phyloP scores from a whole-genome alignment of 2,888 invertebrate species.

The Pachycephus smyrnensis region DNA sequence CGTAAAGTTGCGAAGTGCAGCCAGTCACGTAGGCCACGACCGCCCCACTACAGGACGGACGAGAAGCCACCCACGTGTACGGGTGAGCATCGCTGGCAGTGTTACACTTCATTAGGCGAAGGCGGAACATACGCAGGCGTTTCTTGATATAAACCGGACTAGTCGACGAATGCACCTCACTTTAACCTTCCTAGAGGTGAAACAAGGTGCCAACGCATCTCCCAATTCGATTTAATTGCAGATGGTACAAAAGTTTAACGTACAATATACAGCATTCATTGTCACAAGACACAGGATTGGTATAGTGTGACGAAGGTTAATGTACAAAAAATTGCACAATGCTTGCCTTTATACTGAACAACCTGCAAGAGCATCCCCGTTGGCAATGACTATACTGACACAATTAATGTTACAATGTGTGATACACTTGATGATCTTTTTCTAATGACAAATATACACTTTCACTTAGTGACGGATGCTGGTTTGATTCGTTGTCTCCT shows the following conservation, averaged over 20 bases:
- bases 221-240: background rate
- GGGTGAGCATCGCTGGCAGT: background rate
- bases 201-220: slow-evolving; percentile 17
- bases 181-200: slow-evolving; percentile 49
- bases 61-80: slow-evolving; percentile 15
- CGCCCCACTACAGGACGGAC: slow-evolving; percentile 13
- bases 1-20: slow-evolving; percentile 49
- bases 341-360: background rate
- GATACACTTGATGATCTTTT: background rate
- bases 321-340: background rate
- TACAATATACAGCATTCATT: background rate
- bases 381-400: background rate
- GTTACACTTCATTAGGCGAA: background rate
- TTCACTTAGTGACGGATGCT: background rate
- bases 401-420: background rate
- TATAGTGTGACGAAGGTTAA: background rate
- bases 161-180: background rate
- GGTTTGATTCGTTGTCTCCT: background rate
- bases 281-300: background rate
- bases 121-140: background rate
- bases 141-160: background rate
- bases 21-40: slow-evolving; percentile 67
- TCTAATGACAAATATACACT: background rate
- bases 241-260: background rate
- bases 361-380: background rate